phyloP scores from a whole-genome alignment of 2,888 invertebrate species.

The Congeria kusceri region DNA sequence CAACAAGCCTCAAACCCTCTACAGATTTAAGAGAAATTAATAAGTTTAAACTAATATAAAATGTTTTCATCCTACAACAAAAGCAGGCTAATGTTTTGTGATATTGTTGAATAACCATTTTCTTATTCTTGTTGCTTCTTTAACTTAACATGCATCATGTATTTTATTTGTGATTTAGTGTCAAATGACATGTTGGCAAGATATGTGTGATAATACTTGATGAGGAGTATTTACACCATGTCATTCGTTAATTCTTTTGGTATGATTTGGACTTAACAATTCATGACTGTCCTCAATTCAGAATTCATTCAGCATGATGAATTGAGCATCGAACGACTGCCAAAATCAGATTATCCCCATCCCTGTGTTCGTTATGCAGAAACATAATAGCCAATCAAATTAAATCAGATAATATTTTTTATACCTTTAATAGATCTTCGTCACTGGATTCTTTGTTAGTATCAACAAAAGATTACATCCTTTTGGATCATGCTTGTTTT shows the following conservation, averaged over 20 bases:
- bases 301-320: background rate
- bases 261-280: background rate
- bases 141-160: too few relatives aligned
- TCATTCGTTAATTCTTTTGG: background rate
- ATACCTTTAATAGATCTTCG: slow-evolving; percentile 34
- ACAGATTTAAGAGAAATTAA: too few relatives aligned
- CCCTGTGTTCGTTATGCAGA: slow-evolving; percentile 43
- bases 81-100: too few relatives aligned
- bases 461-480: slow-evolving; percentile 41
- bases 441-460: slow-evolving; percentile 36
- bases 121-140: too few relatives aligned
- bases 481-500: slow-evolving; percentile 46
- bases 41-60: too few relatives aligned
- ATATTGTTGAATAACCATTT: too few relatives aligned
- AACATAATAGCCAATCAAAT: slow-evolving; percentile 44
- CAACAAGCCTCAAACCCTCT: too few relatives aligned
- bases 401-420: slow-evolving; percentile 54
- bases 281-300: background rate
- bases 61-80: too few relatives aligned
- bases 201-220: background rate
- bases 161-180: too few relatives aligned
- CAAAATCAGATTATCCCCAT: slow-evolving; percentile 41
- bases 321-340: slow-evolving; percentile 34
- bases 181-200: too few relatives aligned
- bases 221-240: background rate